These are phyloP conservation scores for Polypedilum pembai DNA, from an alignment of 1,140 invertebrate species.

Conservation along the genomic window DNA sequence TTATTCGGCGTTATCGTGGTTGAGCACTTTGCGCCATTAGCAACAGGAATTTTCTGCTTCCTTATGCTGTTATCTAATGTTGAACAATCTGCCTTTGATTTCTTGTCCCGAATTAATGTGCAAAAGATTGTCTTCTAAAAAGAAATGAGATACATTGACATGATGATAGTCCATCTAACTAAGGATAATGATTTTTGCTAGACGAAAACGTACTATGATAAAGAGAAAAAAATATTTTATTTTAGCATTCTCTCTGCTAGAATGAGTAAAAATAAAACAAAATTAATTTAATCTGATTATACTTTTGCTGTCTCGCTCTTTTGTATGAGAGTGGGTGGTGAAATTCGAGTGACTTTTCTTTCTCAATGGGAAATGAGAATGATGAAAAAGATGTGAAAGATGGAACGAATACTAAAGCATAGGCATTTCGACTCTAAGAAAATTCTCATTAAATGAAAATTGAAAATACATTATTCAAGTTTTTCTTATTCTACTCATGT, in stretches of 20 bases:
- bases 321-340: neutral
- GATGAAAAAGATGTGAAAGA: neutral
- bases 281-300: constrained; percentile 28
- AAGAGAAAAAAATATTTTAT: neutral
- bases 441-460: constrained; percentile 12
- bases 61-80: no score
- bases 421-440: neutral
- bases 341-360: neutral
- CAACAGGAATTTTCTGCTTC: neutral
- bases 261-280: neutral
- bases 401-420: neutral
- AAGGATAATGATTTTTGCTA: neutral
- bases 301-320: neutral
- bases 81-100: no score
- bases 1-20: neutral
- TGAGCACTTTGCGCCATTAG: neutral
- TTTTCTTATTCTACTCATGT: neutral
- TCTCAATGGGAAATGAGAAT: neutral
- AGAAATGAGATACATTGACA: neutral
- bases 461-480: constrained; percentile 19
- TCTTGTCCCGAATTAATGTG: no score
- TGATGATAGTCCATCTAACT: neutral
- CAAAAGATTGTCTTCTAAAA: no score
- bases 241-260: neutral
- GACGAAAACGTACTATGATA: neutral